phyloP scores from a whole-genome alignment of 2,888 invertebrate genomes.

The Coecobrya sp. region DNA sequence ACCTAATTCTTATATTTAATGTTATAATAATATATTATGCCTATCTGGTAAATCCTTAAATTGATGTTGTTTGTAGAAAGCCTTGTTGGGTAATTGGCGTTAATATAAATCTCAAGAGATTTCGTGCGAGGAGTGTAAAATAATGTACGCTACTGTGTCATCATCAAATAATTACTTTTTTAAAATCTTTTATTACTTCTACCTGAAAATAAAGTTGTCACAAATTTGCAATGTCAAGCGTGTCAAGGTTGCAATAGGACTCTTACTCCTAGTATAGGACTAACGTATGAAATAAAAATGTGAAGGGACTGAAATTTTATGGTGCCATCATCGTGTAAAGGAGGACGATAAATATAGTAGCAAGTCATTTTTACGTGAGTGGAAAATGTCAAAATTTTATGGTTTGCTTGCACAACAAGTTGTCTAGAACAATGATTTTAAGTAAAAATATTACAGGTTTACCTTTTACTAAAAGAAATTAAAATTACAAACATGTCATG shows the following conservation, averaged over 20 bases:
- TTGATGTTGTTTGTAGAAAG: no score
- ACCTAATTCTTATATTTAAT: no score
- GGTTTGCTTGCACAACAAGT: background rate
- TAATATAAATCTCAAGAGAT: background rate
- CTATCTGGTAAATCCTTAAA: no score
- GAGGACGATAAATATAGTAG: background rate
- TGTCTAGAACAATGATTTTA: background rate
- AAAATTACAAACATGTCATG: background rate
- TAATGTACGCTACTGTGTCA: background rate
- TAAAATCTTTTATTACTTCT: background rate
- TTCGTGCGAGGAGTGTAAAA: background rate
- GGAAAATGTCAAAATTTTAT: background rate
- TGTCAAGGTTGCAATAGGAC: background rate
- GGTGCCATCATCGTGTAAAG: conserved; percentile 22
- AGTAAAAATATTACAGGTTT: background rate
- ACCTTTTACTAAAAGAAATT: background rate
- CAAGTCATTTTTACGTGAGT: conserved; percentile 9
- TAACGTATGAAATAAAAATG: background rate
- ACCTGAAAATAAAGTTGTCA: background rate
- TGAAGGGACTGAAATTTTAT: conserved; percentile 35
- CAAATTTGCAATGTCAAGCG: conserved; percentile 27
- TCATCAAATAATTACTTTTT: background rate
- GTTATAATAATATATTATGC: no score
- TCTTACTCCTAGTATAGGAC: background rate
- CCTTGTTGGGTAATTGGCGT: no score